A percentile compares a stretch with the other conserved stretches of the same genome.
These are phyloP conservation scores for Apostichopus japonicus DNA, from an alignment of 35 echinoderm and acorn worm species.

Conservation along the genomic window DNA sequence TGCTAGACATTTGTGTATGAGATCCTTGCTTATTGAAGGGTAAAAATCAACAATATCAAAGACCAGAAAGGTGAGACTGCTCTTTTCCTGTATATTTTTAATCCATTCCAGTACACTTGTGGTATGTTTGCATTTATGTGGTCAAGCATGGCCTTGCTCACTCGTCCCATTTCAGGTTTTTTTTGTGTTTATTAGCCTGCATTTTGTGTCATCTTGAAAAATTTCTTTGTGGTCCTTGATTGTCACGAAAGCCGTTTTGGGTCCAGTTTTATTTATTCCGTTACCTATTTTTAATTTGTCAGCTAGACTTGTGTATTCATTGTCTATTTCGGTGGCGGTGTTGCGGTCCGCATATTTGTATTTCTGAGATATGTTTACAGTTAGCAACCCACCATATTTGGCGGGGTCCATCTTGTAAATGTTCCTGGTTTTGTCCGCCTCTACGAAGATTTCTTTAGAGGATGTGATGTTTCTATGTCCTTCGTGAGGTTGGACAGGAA, in stretches of 20 bases:
- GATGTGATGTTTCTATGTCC: too few species aligned
- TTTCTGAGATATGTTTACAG: background rate
- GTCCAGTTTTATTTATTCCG: background rate
- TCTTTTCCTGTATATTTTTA: background rate
- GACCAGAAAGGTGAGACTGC: too few species aligned
- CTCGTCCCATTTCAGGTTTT: conserved; percentile 11
- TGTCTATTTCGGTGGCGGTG: background rate
- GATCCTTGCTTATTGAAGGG: too few species aligned
- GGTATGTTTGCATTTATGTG: too few species aligned
- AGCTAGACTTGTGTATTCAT: background rate
- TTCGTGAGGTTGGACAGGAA: too few species aligned
- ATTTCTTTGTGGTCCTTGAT: background rate
- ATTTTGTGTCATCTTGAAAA: background rate
- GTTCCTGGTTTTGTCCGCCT: conserved; percentile 19
- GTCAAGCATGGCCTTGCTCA: background rate
- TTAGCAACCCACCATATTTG: background rate
- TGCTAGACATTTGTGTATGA: too few species aligned
- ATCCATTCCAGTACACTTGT: too few species aligned
- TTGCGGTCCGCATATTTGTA: background rate
- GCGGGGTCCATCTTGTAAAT: background rate
- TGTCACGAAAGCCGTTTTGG: background rate
- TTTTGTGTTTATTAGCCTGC: conserved; percentile 13
- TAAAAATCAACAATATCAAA: too few species aligned
- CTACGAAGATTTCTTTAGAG: background rate
- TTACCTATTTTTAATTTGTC: background rate